Evolutionary conservation across 2,113 vertebrate genomes (phyloP).

Genomic region (Psilopsiagon aurifrons): DNA sequence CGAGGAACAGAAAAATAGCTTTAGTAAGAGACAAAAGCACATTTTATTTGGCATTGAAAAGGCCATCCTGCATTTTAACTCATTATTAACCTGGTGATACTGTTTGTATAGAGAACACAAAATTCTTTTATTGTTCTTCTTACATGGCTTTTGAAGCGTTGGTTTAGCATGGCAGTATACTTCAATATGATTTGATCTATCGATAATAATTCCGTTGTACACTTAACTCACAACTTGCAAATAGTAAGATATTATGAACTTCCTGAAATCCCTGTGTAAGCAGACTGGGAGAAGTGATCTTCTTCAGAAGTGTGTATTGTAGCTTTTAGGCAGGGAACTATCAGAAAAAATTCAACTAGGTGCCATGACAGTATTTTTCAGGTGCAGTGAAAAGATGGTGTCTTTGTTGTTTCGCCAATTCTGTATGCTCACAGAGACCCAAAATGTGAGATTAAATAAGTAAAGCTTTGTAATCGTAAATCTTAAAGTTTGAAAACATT

Average conservation of each 20-base stretch:
- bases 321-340: not conserved
- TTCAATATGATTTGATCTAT: not conserved
- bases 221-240: not conserved
- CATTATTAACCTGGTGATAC: not conserved
- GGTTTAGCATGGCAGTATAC: not conserved
- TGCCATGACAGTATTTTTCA: not conserved
- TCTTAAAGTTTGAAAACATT: not conserved
- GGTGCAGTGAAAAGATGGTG: not conserved
- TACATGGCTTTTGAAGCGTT: not conserved
- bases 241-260: rapidly evolving
- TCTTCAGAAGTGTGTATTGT: not conserved
- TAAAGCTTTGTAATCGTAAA: not conserved
- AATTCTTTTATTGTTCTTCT: not conserved
- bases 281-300: not conserved
- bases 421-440: not conserved
- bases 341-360: not conserved
- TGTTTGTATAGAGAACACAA: not conserved
- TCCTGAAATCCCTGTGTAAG: not conserved
- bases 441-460: not conserved
- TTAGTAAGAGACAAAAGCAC: slow-evolving; percentile 45
- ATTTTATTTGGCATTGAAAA: not conserved
- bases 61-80: not conserved
- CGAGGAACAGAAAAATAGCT: not conserved
- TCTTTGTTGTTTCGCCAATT: not conserved
- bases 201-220: not conserved